Conservation (phyloP, 2,113 vertebrate genomes). For the Campylomormyrus tamandua region DNA sequence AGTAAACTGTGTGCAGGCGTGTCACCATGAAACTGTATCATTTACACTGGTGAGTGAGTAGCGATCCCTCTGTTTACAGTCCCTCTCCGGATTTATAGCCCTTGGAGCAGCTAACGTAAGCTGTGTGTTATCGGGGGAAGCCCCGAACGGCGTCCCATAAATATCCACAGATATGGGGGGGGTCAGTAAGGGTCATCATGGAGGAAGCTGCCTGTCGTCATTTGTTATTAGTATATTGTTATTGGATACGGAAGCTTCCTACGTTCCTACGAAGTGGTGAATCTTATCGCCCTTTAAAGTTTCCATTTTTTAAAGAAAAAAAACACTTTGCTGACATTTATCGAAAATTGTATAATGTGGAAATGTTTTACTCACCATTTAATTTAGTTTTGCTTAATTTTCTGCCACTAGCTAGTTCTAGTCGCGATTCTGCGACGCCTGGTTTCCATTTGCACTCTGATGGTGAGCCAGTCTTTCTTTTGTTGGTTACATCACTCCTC, state of each 20-base stretch:
- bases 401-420: background rate
- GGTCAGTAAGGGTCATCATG: constrained; percentile 52
- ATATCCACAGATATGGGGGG: constrained; percentile 52
- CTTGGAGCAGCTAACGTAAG: constrained; percentile 33
- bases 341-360: background rate
- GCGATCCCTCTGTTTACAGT: background rate
- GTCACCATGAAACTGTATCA: background rate
- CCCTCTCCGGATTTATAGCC: constrained; percentile 50
- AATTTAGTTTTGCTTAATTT: background rate
- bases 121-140: constrained; percentile 45
- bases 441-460: background rate
- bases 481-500: background rate
- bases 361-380: background rate
- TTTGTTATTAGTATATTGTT: constrained; percentile 71
- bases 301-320: constrained; percentile 60
- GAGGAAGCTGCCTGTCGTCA: constrained; percentile 69
- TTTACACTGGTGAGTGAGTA: background rate
- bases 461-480: background rate
- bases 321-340: background rate
- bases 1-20: background rate
- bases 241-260: constrained; percentile 58
- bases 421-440: background rate
- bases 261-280: constrained; percentile 60
- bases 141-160: constrained; percentile 44
- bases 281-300: constrained; percentile 57